Evolutionary conservation across 2,113 vertebrate species (phyloP).

Genomic region (Fulica atra): DNA sequence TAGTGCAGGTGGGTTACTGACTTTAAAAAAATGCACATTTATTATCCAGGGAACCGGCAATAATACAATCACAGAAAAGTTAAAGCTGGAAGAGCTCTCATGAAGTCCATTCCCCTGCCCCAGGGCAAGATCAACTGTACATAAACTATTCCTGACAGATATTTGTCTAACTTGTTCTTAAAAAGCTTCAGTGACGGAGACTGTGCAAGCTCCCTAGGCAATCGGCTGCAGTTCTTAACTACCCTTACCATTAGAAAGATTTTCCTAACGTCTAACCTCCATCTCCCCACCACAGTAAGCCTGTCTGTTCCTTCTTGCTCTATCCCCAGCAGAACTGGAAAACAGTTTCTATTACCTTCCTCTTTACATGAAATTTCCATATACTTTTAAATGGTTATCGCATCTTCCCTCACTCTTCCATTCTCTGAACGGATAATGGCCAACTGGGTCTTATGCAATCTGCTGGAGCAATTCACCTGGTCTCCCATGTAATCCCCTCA

Average conservation of each 20-base stretch:
- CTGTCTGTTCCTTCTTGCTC: background rate
- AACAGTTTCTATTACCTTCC: background rate
- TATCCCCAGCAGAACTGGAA: slow-evolving; percentile 4
- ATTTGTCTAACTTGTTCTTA: slow-evolving; percentile 62
- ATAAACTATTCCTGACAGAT: slow-evolving; percentile 60
- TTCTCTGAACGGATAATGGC: background rate
- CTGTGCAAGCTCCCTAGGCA: slow-evolving; percentile 57
- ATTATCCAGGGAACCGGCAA: slow-evolving; percentile 25
- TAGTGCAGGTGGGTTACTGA: slow-evolving; percentile 4
- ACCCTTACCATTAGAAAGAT: slow-evolving; percentile 43
- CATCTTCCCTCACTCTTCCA: background rate
- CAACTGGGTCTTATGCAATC: background rate
- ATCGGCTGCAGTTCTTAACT: slow-evolving; percentile 2
- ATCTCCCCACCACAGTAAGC: background rate
- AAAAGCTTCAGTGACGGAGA: slow-evolving; percentile 38
- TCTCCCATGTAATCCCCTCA: background rate
- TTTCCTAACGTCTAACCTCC: slow-evolving; percentile 49
- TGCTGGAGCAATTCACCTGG: background rate
- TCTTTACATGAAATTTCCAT: slow-evolving; percentile 59
- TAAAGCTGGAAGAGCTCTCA: slow-evolving; percentile 48
- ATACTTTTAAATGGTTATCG: slow-evolving; percentile 19
- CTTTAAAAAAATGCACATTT: slow-evolving; percentile 23
- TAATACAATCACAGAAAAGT: slow-evolving; percentile 40
- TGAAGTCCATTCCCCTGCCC: slow-evolving; percentile 42
- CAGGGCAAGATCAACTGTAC: slow-evolving; percentile 34